Conservation (phyloP, 2,888 invertebrate species). For the Drosophila sordidapex region DNA sequence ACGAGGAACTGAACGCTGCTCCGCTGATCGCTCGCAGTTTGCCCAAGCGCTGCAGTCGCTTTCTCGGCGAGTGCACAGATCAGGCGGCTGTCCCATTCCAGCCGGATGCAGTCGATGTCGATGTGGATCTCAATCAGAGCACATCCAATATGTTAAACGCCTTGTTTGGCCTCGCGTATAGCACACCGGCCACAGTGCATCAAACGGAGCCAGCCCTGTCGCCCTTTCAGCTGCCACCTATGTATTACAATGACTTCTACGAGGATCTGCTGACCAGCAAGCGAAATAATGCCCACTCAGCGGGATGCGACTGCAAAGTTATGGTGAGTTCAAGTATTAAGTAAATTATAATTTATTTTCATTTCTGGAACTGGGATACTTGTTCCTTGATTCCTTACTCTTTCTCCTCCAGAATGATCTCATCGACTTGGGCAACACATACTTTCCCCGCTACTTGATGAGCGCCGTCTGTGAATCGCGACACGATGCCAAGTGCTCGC, state of each 20-base stretch:
- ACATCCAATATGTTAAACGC: slow-evolving; percentile 66
- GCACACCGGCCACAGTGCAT: slow-evolving; percentile 26
- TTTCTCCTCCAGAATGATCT: slow-evolving; percentile 75
- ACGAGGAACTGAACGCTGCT: slow-evolving; percentile 47
- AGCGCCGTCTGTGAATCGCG: slow-evolving; percentile 83
- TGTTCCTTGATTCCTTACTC: not conserved
- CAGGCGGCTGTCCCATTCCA: not conserved
- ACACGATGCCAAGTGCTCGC: slow-evolving; percentile 77
- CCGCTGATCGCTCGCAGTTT: slow-evolving; percentile 16
- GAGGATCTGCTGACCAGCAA: slow-evolving; percentile 71
- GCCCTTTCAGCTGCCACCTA: slow-evolving; percentile 65
- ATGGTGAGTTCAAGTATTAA: slow-evolving; percentile 64
- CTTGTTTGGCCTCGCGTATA: slow-evolving; percentile 49
- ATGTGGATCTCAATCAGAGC: slow-evolving; percentile 22
- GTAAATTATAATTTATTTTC: not conserved
- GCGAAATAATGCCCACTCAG: slow-evolving; percentile 66
- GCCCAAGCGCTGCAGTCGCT: slow-evolving; percentile 51
- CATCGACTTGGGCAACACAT: slow-evolving; percentile 80
- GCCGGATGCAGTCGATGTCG: not conserved
- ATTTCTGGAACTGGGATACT: not conserved
- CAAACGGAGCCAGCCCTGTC: slow-evolving; percentile 42
- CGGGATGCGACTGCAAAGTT: slow-evolving; percentile 84
- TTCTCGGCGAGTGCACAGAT: slow-evolving; percentile 36
- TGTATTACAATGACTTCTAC: slow-evolving; percentile 77
- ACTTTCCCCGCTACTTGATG: slow-evolving; percentile 83